Evolutionary conservation across 2,113 vertebrate species (phyloP).

Genomic region (Elgaria multicarinata): DNA sequence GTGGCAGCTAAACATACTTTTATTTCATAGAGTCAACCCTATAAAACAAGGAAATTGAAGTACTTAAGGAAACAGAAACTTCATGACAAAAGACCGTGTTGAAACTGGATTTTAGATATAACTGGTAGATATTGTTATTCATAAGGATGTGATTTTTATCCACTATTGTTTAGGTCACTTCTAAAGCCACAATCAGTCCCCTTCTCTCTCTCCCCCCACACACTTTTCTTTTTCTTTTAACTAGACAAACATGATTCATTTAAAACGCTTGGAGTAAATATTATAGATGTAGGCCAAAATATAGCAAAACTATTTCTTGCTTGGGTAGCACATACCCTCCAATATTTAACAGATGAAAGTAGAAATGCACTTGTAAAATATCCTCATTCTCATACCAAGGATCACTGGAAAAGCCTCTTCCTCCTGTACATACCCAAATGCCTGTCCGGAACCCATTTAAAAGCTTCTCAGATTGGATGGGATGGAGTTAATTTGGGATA

Average conservation of each 20-base stretch:
- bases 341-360: background rate
- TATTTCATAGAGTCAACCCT: constrained; percentile 77
- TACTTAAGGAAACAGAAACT: constrained; percentile 47
- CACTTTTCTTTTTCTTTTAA: background rate
- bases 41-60: constrained; percentile 68
- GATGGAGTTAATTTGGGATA: background rate
- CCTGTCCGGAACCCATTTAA: background rate
- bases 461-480: background rate
- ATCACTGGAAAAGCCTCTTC: too few species aligned
- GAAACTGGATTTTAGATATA: rapidly evolving
- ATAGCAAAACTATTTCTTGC: background rate
- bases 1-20: constrained; percentile 77
- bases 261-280: background rate
- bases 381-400: too few species aligned
- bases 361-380: background rate
- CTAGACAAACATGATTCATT: background rate
- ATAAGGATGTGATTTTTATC: rapidly evolving
- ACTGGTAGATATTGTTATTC: background rate
- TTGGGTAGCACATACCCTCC: background rate
- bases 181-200: rapidly evolving
- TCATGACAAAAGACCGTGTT: background rate
- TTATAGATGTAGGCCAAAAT: background rate
- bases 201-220: too few species aligned
- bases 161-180: background rate
- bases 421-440: too few species aligned